Evolutionary conservation across 2,797 vertebrate species (phyloP).

Genomic region (Syngnathus rostellatus): DNA sequence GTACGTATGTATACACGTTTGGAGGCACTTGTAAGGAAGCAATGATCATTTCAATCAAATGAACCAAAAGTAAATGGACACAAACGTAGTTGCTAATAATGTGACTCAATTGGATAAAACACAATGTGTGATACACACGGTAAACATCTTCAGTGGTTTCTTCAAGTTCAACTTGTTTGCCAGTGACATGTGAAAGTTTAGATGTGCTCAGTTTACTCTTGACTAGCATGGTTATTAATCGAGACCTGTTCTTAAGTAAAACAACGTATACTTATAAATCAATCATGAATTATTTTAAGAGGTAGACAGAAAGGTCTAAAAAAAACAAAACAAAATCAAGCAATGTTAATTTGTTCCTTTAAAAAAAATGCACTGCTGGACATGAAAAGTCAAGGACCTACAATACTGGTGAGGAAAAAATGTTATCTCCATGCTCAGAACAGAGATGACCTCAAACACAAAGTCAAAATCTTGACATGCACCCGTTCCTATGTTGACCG

Average conservation of each 20-base stretch:
- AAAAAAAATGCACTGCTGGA: background rate
- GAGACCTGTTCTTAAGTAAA: background rate
- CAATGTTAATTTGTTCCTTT: background rate
- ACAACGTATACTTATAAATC: conserved; percentile 4
- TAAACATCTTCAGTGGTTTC: conserved; percentile 14
- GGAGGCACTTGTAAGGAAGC: conserved; percentile 8
- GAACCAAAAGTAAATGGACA: conserved; percentile 25
- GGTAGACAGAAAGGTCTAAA: conserved; percentile 9
- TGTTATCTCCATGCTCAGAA: background rate
- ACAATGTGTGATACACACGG: conserved; percentile 1
- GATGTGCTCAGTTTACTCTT: background rate
- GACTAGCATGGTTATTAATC: background rate
- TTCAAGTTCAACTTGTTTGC: conserved; percentile 18
- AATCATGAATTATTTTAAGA: conserved; percentile 8
- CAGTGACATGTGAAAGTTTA: background rate
- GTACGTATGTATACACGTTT: background rate
- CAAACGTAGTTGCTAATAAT: conserved; percentile 6
- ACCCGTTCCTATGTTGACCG: no score
- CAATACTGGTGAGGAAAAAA: background rate
- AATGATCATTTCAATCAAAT: background rate
- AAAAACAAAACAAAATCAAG: background rate
- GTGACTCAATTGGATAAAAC: conserved; percentile 9
- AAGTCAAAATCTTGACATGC: background rate
- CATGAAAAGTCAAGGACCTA: background rate
- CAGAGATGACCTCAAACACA: background rate